These are phyloP conservation scores for Acropora yongei DNA, from an alignment of 64 coral and sea anemone genomes.

Conservation along the genomic window DNA sequence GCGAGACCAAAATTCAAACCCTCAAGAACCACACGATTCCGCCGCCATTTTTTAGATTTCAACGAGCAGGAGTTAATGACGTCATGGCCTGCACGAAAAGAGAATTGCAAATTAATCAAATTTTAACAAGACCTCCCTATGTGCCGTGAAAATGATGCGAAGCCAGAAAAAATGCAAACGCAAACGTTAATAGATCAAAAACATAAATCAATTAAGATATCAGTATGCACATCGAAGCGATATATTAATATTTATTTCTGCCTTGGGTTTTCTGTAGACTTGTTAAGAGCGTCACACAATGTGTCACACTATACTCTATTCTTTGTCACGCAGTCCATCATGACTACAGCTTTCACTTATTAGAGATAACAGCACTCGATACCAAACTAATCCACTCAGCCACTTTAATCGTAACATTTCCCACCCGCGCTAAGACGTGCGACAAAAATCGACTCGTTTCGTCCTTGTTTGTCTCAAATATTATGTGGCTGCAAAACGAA, in stretches of 20 bases:
- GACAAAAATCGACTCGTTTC: too few relatives aligned
- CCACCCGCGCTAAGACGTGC: too few relatives aligned
- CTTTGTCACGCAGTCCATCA: neutral
- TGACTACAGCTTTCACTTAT: too few relatives aligned
- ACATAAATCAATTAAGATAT: neutral
- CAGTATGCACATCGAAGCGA: neutral
- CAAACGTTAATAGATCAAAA: neutral
- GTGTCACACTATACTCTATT: neutral
- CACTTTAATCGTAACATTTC: too few relatives aligned
- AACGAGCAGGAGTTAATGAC: conserved; percentile 25
- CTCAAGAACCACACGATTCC: neutral
- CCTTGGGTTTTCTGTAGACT: neutral
- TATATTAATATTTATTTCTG: neutral
- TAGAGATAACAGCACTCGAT: too few relatives aligned
- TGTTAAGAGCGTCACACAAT: conserved; percentile 3
- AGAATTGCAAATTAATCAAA: conserved; percentile 57
- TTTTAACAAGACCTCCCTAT: neutral
- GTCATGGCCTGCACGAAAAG: conserved; percentile 11
- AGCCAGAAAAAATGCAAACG: neutral
- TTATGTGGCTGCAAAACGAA: too few relatives aligned
- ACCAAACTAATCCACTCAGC: too few relatives aligned
- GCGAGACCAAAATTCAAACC: too few relatives aligned
- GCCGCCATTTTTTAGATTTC: conserved; percentile 40
- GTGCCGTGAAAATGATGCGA: neutral
- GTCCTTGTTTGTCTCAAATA: too few relatives aligned